phyloP scores from a whole-genome alignment of 2,797 vertebrate genomes.

The Scyliorhinus canicula region DNA sequence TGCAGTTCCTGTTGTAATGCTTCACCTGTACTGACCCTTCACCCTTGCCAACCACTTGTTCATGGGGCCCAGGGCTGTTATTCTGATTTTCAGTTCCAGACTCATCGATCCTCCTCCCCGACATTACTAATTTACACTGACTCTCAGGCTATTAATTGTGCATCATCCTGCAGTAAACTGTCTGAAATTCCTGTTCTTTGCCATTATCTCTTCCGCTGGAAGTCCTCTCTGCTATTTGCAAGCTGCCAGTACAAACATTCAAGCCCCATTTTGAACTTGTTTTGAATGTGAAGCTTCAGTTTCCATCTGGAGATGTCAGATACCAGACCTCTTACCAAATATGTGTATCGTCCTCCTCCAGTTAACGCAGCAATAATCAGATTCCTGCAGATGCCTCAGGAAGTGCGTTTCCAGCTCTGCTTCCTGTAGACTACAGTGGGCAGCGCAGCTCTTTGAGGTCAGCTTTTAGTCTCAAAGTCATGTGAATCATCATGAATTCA shows the following conservation, averaged over 20 bases:
- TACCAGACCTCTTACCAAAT: too few species aligned
- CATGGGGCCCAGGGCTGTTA: too few species aligned
- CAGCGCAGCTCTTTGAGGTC: not conserved
- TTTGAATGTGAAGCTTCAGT: not conserved
- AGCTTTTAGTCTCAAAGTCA: not conserved
- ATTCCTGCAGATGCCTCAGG: too few species aligned
- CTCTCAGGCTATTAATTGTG: not conserved
- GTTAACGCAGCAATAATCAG: not conserved
- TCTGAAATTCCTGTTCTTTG: not conserved
- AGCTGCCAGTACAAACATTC: not conserved
- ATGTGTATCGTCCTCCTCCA: not conserved
- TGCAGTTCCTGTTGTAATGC: too few species aligned
- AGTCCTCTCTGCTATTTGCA: not conserved
- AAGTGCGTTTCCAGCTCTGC: not conserved
- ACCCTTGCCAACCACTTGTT: too few species aligned
- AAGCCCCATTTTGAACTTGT: not conserved
- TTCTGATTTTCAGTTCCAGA: too few species aligned
- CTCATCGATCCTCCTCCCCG: too few species aligned
- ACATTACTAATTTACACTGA: too few species aligned
- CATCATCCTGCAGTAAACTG: not conserved
- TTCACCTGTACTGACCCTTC: too few species aligned
- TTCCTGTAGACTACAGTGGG: too few species aligned
- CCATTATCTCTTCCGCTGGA: not conserved
- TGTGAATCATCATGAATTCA: not conserved
- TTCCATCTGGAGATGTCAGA: not conserved